Conservation (phyloP, 1,140 invertebrate species). For the Wasmannia auropunctata region DNA sequence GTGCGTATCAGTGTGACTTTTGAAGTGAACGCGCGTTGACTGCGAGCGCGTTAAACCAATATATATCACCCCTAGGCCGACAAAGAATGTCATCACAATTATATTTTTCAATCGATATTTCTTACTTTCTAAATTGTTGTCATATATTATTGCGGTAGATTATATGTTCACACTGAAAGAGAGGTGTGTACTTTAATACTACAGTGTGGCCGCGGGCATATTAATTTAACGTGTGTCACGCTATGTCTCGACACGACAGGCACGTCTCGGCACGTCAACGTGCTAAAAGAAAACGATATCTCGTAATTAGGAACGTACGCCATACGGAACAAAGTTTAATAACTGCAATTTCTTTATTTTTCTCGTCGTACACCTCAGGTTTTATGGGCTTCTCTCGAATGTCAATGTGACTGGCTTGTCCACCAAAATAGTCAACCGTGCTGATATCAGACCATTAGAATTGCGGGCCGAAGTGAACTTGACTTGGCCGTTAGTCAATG, state of each 20-base stretch:
- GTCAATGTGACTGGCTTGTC: slow-evolving; percentile 15
- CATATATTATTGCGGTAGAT: neutral
- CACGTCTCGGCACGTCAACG: too few species aligned
- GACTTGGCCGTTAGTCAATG: slow-evolving; percentile 31
- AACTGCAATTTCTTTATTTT: too few species aligned
- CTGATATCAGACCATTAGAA: neutral
- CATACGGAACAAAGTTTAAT: too few species aligned
- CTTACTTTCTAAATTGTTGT: neutral
- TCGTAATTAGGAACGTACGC: too few species aligned
- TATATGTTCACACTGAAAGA: too few species aligned
- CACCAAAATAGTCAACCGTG: neutral
- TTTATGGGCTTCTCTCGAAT: neutral
- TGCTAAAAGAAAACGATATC: too few species aligned
- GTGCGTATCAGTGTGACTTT: slow-evolving; percentile 37
- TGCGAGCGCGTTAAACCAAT: neutral
- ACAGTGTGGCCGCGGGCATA: too few species aligned
- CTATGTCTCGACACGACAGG: too few species aligned
- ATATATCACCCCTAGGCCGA: neutral
- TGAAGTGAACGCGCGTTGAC: neutral
- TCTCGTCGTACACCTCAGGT: slow-evolving; percentile 1
- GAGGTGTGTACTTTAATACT: neutral
- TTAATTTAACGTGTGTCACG: too few species aligned
- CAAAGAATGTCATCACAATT: neutral
- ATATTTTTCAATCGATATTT: neutral
- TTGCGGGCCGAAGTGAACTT: too few species aligned